Percentiles rank a stretch among this genome's conserved stretches.
Evolutionary conservation across 1,140 invertebrate species (phyloP).

Genomic region (Zaprionus inermis): DNA sequence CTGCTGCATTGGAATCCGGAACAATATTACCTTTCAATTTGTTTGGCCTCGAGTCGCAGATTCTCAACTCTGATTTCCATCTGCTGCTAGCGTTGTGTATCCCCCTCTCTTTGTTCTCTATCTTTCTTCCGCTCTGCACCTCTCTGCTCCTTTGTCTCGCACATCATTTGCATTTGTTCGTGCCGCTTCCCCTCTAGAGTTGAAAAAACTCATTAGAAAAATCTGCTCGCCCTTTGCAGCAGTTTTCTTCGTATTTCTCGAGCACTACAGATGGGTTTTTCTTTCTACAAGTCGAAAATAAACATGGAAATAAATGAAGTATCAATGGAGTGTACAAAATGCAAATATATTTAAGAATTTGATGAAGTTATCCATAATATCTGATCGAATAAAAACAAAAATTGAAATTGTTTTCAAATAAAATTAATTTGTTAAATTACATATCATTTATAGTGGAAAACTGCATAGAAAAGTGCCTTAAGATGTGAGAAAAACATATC

Average conservation of each 20-base stretch:
- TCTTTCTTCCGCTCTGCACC: background rate
- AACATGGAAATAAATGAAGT: background rate
- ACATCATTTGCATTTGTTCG: background rate
- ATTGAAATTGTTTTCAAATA: slow-evolving; percentile 5
- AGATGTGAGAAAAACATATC: slow-evolving; percentile 46
- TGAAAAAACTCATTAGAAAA: slow-evolving; percentile 38
- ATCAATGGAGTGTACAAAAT: background rate
- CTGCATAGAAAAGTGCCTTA: slow-evolving; percentile 65
- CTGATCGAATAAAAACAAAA: background rate
- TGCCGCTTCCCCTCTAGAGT: slow-evolving; percentile 1
- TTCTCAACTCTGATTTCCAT: slow-evolving; percentile 35
- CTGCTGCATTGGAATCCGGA: slow-evolving; percentile 39
- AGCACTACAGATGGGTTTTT: background rate
- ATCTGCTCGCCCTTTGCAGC: slow-evolving; percentile 8
- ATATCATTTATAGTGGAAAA: slow-evolving; percentile 27
- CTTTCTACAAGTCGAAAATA: background rate
- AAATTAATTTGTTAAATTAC: slow-evolving; percentile 6
- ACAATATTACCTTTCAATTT: slow-evolving; percentile 76
- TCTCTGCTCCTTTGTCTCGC: background rate
- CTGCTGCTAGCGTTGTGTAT: background rate
- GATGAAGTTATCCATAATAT: background rate
- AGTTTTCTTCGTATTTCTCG: background rate
- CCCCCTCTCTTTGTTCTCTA: too few species aligned
- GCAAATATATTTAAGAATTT: background rate
- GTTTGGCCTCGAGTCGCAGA: slow-evolving; percentile 36